Percentiles rank a stretch among this genome's conserved stretches.
phyloP scores from a whole-genome alignment of 2,888 invertebrate genomes.

The Hypercompe scribonia region DNA sequence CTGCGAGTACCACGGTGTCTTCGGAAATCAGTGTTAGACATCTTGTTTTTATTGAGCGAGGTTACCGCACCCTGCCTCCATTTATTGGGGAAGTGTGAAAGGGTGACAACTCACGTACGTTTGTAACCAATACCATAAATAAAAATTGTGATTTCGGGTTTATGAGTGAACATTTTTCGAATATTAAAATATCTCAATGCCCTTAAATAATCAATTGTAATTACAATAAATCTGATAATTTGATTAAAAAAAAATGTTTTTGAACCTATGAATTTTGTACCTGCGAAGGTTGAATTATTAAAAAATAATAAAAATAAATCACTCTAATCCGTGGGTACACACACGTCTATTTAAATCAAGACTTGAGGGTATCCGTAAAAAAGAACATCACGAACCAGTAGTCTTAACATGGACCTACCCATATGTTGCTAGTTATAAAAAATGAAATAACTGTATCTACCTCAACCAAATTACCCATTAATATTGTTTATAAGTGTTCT shows the following conservation, averaged over 20 bases:
- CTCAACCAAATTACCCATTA: slow-evolving; percentile 86
- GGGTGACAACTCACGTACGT: not conserved
- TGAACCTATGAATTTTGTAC: slow-evolving; percentile 10
- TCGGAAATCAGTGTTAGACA: not conserved
- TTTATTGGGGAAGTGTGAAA: not conserved
- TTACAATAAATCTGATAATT: slow-evolving; percentile 43
- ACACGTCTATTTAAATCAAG: not conserved
- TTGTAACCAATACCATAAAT: not conserved
- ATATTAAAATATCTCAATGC: slow-evolving; percentile 63
- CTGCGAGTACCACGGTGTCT: not conserved
- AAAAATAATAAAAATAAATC: not conserved
- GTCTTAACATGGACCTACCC: slow-evolving; percentile 53
- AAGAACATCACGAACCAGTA: slow-evolving; percentile 6
- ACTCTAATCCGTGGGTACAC: not conserved
- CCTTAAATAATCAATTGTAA: slow-evolving; percentile 53
- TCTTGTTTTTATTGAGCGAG: not conserved
- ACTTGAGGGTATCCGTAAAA: not conserved
- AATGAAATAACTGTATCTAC: slow-evolving; percentile 79
- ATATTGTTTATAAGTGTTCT: slow-evolving; percentile 84
- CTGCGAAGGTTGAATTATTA: slow-evolving; percentile 5
- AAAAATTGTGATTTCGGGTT: not conserved
- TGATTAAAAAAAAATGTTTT: slow-evolving; percentile 11
- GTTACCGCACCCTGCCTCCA: not conserved
- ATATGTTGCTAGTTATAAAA: slow-evolving; percentile 63
- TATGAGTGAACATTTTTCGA: not conserved